phyloP scores from a whole-genome alignment of 92 coral and sea anemone genomes.

The Hydrozoanthus gracilis region DNA sequence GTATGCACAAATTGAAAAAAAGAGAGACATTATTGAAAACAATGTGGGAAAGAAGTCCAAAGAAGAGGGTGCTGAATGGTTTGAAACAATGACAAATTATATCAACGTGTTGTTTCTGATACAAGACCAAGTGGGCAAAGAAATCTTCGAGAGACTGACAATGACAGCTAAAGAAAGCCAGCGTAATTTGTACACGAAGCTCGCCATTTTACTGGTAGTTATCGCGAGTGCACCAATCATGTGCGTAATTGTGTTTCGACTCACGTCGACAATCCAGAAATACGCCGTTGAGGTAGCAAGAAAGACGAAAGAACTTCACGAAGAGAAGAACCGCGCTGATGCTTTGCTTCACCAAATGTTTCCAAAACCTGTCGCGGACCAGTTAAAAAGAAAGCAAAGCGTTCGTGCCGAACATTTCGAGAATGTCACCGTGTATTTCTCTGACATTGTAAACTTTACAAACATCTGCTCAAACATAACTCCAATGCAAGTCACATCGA shows the following conservation, averaged over 20 bases:
- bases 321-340: slow-evolving; percentile 73
- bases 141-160: slow-evolving; percentile 24
- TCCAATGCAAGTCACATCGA: slow-evolving; percentile 69
- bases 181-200: slow-evolving; percentile 26
- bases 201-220: slow-evolving; percentile 49
- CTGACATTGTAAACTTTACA: slow-evolving; percentile 61
- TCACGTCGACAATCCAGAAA: slow-evolving; percentile 68
- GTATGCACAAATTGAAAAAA: slow-evolving; percentile 25
- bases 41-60: slow-evolving; percentile 17
- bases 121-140: slow-evolving; percentile 57
- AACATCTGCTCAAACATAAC: slow-evolving; percentile 66
- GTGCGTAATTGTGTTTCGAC: slow-evolving; percentile 56
- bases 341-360: slow-evolving; percentile 61
- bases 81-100: slow-evolving; percentile 64
- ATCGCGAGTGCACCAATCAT: slow-evolving; percentile 58
- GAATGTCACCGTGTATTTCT: slow-evolving; percentile 62
- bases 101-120: slow-evolving; percentile 58
- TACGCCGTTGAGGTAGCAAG: slow-evolving; percentile 62
- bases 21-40: slow-evolving; percentile 55
- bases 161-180: slow-evolving; percentile 37
- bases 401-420: slow-evolving; percentile 63
- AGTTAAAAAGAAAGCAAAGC: slow-evolving; percentile 46
- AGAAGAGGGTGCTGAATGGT: slow-evolving; percentile 56
- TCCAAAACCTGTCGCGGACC: slow-evolving; percentile 60
- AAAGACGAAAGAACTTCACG: slow-evolving; percentile 58